Evolutionary conservation across 1,140 invertebrate species (phyloP), one percentile per base, ranked within the genome.

Genomic region (Sarcophaga bullata): DNA sequence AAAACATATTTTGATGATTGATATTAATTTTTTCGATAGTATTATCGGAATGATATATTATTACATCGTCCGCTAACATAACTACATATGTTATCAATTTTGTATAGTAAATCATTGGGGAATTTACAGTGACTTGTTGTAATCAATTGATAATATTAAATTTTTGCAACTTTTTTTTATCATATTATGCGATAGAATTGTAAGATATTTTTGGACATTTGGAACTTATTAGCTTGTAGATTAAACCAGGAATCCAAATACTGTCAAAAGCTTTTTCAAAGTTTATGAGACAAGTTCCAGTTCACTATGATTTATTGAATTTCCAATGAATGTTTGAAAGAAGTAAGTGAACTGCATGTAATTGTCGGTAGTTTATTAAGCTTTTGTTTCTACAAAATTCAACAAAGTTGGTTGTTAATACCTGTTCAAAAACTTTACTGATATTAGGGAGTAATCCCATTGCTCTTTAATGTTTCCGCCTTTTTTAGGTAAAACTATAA

Each of bases 51-150:
- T 82, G 62, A 19, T 73, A 50, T n/a, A 75, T 73, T n/a, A 73
- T 25, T 9, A 82, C 52, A 75, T 75, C 49, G 13, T 82, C 81
- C 1, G 81, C 81, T 19, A 75, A 82, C 3, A 13, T 54, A 46
- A 80, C 68, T n/a, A n/a, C n/a, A n/a, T n/a, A 80, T 62, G 46
- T 62, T 46, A 8, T 80, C 78, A 9, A 80, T 62, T 58, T 62
- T 46, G 13, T 68, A 15, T 3, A 80, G 25, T 5, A 80, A 54
- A n/a, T 80, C 80, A 73, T 52, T 47, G 81, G 81, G 11, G 49
- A 17, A 73, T 75, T 82, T 37, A 82, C 52, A 47, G 80, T 80
- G 15, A 52, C 80, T 62, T 80, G 80, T 47, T 80, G 80, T 15
- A 80, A 15, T 9, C 81, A 72, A 75, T 82, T 82, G 7, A 7